A percentile compares a stretch with the other conserved stretches of the same genome.
These are phyloP conservation scores for Periophthalmus magnuspinnatus DNA, from an alignment of 2,797 vertebrate genomes.

Conservation along the genomic window DNA sequence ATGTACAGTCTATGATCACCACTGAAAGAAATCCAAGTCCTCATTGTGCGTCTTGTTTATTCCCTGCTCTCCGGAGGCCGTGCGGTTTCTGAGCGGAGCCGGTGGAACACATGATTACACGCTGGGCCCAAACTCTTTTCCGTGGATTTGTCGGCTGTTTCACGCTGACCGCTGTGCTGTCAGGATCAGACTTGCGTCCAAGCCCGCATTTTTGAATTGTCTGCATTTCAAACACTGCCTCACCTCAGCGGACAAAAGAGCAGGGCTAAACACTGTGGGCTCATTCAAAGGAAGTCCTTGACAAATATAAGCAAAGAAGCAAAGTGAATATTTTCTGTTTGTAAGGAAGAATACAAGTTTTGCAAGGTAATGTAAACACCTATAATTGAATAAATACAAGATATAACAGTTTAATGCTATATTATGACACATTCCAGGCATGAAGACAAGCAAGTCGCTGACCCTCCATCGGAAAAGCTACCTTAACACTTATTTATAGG, in stretches of 20 bases:
- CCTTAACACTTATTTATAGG: neutral
- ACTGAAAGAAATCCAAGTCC: too few species aligned
- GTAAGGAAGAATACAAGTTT: neutral
- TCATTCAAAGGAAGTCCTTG: neutral
- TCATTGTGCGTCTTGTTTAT: conserved; percentile 10
- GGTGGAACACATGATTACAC: conserved; percentile 11
- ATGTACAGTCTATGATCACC: too few species aligned
- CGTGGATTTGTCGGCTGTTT: neutral
- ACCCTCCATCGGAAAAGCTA: neutral
- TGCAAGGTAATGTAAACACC: neutral
- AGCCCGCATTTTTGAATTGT: neutral
- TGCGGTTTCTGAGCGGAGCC: neutral
- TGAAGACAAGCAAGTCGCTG: neutral
- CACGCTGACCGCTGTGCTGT: neutral
- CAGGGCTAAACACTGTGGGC: neutral
- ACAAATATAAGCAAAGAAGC: neutral
- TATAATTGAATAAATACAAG: neutral
- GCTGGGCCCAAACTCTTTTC: neutral
- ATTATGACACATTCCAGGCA: neutral
- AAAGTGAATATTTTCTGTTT: neutral
- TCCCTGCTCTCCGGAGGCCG: neutral
- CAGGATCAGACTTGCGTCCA: neutral
- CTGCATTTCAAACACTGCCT: neutral
- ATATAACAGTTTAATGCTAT: neutral
- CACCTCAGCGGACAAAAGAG: neutral